Conservation (phyloP, 2,113 vertebrate genomes). For the Brachionichthys hirsutus region DNA sequence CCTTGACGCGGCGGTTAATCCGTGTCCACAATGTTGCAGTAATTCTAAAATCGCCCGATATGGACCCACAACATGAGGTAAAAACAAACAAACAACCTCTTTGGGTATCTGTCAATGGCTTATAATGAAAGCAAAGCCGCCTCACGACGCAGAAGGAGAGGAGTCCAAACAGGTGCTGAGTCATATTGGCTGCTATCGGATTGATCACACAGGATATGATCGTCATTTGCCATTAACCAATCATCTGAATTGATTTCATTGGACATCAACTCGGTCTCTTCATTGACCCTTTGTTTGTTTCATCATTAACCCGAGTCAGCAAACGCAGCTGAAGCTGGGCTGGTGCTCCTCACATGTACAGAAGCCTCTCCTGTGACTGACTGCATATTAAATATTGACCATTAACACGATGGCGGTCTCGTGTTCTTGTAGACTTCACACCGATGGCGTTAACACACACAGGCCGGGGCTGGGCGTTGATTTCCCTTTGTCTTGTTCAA, state of each 20-base stretch:
- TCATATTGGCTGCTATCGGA: slow-evolving; percentile 50
- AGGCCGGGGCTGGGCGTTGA: slow-evolving; percentile 60
- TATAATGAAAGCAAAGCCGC: background rate
- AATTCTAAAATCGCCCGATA: slow-evolving; percentile 1
- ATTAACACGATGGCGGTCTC: slow-evolving; percentile 18
- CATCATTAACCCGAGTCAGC: slow-evolving; percentile 3
- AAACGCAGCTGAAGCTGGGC: slow-evolving; percentile 15
- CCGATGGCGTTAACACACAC: slow-evolving; percentile 56
- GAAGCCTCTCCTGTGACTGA: slow-evolving; percentile 14
- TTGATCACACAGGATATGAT: slow-evolving; percentile 6
- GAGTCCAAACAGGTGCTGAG: slow-evolving; percentile 58
- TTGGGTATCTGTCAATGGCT: background rate
- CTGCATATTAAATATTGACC: slow-evolving; percentile 9
- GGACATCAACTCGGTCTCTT: background rate
- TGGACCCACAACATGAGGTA: background rate
- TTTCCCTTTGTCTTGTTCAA: slow-evolving; percentile 39
- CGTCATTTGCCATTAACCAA: background rate
- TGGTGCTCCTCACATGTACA: slow-evolving; percentile 22
- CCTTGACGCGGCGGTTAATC: slow-evolving; percentile 25
- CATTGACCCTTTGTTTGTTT: background rate
- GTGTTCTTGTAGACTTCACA: slow-evolving; percentile 8
- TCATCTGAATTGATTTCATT: background rate
- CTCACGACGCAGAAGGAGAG: background rate
- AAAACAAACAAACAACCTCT: background rate
- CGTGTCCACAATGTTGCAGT: background rate